Conservation (phyloP, 2,797 vertebrate genomes). For the Thaleichthys pacificus region DNA sequence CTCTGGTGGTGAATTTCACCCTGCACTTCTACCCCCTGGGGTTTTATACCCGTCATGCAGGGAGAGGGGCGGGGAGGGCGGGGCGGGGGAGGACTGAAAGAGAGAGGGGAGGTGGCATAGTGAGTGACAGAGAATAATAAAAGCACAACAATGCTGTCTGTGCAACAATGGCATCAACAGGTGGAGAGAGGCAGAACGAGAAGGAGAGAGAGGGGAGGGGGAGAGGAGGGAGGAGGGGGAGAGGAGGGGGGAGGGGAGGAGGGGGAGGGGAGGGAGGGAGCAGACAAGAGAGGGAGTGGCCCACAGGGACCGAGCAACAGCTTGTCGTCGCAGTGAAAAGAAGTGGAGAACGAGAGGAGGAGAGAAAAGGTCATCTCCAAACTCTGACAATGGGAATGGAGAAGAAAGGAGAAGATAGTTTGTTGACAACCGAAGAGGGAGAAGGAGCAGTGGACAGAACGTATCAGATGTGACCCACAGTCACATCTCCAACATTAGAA, state of each 20-base stretch:
- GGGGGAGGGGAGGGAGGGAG: conserved; percentile 31
- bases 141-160: conserved; percentile 63
- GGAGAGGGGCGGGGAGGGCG: conserved; percentile 22
- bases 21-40: background rate
- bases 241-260: conserved; percentile 55
- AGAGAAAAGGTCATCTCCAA: conserved; percentile 72
- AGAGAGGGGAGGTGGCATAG: conserved; percentile 44
- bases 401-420: conserved; percentile 63
- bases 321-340: conserved; percentile 73
- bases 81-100: conserved; percentile 18
- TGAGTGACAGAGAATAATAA: conserved; percentile 62
- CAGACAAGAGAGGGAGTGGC: conserved; percentile 73
- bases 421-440: conserved; percentile 61
- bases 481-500: too few species aligned
- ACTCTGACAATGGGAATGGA: conserved; percentile 75
- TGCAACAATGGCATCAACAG: conserved; percentile 77
- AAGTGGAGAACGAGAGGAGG: conserved; percentile 50
- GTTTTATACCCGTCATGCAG: conserved; percentile 63
- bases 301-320: conserved; percentile 72
- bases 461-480: background rate
- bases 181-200: conserved; percentile 68
- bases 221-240: conserved; percentile 24
- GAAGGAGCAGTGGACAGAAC: conserved; percentile 4
- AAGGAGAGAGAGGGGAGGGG: conserved; percentile 27
- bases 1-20: conserved; percentile 21